Evolutionary conservation across 2,797 vertebrate species (phyloP).

Genomic region (Xenops minutus): DNA sequence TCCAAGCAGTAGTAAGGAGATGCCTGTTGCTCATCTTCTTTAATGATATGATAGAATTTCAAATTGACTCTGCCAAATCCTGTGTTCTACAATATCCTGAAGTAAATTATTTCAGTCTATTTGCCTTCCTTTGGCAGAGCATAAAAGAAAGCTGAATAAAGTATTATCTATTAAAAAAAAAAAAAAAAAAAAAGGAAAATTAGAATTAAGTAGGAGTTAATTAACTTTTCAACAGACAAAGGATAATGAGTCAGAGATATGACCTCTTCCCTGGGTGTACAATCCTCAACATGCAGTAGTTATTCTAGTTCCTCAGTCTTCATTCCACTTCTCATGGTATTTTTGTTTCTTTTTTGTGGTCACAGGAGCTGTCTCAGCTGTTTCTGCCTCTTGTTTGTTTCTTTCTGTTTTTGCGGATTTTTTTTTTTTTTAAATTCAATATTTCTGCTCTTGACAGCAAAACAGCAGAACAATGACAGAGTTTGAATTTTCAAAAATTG

Average conservation of each 20-base stretch:
- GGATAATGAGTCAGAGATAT: not conserved
- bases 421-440: not conserved
- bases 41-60: not conserved
- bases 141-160: not conserved
- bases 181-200: not conserved
- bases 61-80: not conserved
- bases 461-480: not conserved
- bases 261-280: not conserved
- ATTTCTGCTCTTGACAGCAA: not conserved
- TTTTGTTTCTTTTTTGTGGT: not conserved
- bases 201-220: not conserved
- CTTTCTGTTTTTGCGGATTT: not conserved
- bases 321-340: not conserved
- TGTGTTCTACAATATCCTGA: not conserved
- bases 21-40: not conserved
- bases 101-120: not conserved
- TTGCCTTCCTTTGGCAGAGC: not conserved
- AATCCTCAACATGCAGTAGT: not conserved
- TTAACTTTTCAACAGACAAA: not conserved
- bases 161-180: not conserved
- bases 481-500: not conserved
- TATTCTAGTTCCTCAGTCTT: not conserved
- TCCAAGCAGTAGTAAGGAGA: not conserved
- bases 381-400: not conserved
- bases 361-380: not conserved